A percentile compares a stretch with the other conserved stretches of the same genome.
phyloP scores from a whole-genome alignment of 35 echinoderm and acorn worm genomes.

The Heliocidaris tuberculata region DNA sequence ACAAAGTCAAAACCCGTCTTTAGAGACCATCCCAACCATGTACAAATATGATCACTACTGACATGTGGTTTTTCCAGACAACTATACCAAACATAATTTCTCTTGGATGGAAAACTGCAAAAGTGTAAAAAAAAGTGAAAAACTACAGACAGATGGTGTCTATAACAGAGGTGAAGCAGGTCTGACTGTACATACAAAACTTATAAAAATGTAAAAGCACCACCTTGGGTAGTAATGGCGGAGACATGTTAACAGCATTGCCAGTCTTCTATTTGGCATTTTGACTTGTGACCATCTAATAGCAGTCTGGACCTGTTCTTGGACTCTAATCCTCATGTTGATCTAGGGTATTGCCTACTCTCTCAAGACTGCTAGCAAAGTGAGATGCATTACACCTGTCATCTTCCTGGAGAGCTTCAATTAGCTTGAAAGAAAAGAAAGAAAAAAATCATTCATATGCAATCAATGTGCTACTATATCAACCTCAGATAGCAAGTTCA shows the following conservation, averaged over 20 bases:
- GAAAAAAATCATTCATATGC: too few species aligned
- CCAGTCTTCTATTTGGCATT: not conserved
- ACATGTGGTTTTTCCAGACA: too few species aligned
- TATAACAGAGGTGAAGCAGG: not conserved
- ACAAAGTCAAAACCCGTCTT: too few species aligned
- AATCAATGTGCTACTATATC: too few species aligned
- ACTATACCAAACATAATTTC: too few species aligned
- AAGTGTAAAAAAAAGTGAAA: too few species aligned
- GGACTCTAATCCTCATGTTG: not conserved
- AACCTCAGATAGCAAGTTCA: too few species aligned
- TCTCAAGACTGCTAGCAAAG: conserved; percentile 29
- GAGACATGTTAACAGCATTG: not conserved
- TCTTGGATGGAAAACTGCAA: too few species aligned
- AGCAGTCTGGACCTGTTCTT: not conserved
- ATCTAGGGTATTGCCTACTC: conserved; percentile 20
- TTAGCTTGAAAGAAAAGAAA: not conserved
- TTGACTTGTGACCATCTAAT: not conserved
- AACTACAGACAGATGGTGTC: too few species aligned
- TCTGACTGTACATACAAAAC: not conserved
- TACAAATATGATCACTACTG: too few species aligned
- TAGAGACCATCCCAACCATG: too few species aligned
- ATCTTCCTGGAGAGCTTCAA: conserved; percentile 24
- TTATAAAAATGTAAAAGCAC: not conserved
- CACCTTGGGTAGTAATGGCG: not conserved
- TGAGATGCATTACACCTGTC: not conserved